Evolutionary conservation across 2,888 invertebrate species (phyloP).

Genomic region (Dynastes maya): DNA sequence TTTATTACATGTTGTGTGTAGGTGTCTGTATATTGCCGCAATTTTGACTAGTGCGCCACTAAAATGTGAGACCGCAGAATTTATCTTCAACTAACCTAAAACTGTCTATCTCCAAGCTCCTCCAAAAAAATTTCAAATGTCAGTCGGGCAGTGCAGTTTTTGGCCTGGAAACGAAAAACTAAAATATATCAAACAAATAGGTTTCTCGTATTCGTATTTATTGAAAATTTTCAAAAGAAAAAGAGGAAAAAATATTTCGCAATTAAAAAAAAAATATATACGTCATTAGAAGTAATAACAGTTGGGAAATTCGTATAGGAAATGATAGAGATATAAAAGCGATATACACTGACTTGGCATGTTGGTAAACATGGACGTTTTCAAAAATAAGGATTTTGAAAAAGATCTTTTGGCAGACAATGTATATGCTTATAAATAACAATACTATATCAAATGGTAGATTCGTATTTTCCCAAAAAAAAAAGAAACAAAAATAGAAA

Average conservation of each 20-base stretch:
- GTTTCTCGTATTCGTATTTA: slow-evolving; percentile 24
- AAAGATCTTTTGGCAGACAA: too few relatives aligned
- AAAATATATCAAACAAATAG: slow-evolving; percentile 52
- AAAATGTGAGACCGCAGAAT: slow-evolving; percentile 70
- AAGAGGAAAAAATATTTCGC: too few relatives aligned
- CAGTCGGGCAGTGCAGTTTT: slow-evolving; percentile 70
- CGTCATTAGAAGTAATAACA: not conserved
- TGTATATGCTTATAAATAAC: too few relatives aligned
- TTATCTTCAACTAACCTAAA: slow-evolving; percentile 71
- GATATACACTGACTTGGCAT: too few relatives aligned
- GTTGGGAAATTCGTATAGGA: too few relatives aligned
- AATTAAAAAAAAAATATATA: too few relatives aligned
- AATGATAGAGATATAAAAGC: too few relatives aligned
- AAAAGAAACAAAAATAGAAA: slow-evolving; percentile 10
- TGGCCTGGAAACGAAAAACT: slow-evolving; percentile 66
- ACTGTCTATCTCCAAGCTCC: slow-evolving; percentile 70
- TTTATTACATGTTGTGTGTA: slow-evolving; percentile 4
- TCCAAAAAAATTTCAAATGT: slow-evolving; percentile 71
- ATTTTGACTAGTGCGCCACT: slow-evolving; percentile 55
- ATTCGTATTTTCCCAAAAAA: not conserved
- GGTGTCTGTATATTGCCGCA: slow-evolving; percentile 18
- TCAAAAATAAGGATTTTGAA: too few relatives aligned
- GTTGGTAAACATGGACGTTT: too few relatives aligned
- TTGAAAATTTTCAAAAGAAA: slow-evolving; percentile 25
- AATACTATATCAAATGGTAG: too few relatives aligned